A percentile compares a stretch with the other conserved stretches of the same genome.
phyloP scores from a whole-genome alignment of 2,113 vertebrate species.

The Synodontis membranacea region DNA sequence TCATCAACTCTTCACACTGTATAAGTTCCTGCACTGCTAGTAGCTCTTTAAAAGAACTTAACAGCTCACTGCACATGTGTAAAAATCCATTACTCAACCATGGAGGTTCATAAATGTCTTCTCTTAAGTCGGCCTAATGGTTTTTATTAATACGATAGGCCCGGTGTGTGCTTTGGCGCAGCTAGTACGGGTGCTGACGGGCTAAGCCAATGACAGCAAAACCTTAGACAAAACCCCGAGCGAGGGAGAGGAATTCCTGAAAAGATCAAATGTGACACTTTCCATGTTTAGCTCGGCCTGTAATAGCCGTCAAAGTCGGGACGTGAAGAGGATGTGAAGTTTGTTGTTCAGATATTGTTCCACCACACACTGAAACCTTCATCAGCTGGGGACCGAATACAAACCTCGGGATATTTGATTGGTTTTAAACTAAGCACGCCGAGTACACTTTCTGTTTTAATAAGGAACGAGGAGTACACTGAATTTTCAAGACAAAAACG shows the following conservation, averaged over 20 bases:
- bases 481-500: neutral
- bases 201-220: slow-evolving; percentile 29
- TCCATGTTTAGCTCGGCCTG: slow-evolving; percentile 28
- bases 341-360: neutral
- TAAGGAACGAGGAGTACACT: neutral
- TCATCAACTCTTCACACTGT: neutral
- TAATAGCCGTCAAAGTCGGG: slow-evolving; percentile 1
- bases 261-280: slow-evolving; percentile 31
- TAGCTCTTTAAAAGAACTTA: slow-evolving; percentile 40
- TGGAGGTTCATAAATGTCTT: slow-evolving; percentile 41
- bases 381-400: neutral
- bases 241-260: slow-evolving; percentile 18
- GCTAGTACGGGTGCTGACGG: slow-evolving; percentile 16
- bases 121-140: slow-evolving; percentile 34
- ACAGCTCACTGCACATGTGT: slow-evolving; percentile 44
- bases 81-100: slow-evolving; percentile 41
- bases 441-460: neutral
- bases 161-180: slow-evolving; percentile 41
- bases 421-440: neutral
- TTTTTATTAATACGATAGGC: slow-evolving; percentile 51
- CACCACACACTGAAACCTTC: neutral
- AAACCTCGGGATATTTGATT: neutral
- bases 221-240: slow-evolving; percentile 2
- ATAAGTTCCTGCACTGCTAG: slow-evolving; percentile 11
- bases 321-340: neutral